Evolutionary conservation across 2,113 vertebrate genomes (phyloP).

Genomic region (Sylvilagus bachmani): DNA sequence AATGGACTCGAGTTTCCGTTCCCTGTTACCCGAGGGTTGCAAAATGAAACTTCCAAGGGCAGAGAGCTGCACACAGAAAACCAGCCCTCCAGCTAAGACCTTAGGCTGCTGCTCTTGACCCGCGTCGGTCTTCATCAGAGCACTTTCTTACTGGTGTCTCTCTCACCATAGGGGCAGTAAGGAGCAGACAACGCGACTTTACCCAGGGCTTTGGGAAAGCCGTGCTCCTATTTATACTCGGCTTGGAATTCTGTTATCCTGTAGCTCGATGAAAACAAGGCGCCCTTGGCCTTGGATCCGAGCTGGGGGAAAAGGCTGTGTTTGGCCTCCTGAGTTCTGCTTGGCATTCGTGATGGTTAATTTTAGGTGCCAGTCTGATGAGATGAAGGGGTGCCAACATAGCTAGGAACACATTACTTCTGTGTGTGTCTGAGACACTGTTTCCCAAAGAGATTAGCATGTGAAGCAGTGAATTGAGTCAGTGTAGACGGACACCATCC

Average conservation of each 20-base stretch:
- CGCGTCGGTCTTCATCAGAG: neutral
- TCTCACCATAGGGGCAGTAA: neutral
- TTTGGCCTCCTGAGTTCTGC: neutral
- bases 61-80: neutral
- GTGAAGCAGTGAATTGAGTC: neutral
- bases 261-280: neutral
- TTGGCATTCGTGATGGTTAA: neutral
- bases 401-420: neutral
- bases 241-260: neutral
- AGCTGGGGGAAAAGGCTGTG: neutral
- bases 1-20: neutral
- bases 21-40: neutral
- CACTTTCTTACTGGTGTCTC: neutral
- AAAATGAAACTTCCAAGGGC: neutral
- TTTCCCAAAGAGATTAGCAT: neutral
- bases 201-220: neutral
- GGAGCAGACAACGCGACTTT: neutral
- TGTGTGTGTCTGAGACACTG: neutral
- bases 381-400: neutral
- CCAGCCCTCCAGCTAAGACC: neutral
- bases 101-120: neutral
- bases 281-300: neutral
- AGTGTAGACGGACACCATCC: neutral
- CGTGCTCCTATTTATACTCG: neutral
- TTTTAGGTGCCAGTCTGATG: neutral